phyloP scores from a whole-genome alignment of 2,113 vertebrate species.

The Ariopsis seemanni region DNA sequence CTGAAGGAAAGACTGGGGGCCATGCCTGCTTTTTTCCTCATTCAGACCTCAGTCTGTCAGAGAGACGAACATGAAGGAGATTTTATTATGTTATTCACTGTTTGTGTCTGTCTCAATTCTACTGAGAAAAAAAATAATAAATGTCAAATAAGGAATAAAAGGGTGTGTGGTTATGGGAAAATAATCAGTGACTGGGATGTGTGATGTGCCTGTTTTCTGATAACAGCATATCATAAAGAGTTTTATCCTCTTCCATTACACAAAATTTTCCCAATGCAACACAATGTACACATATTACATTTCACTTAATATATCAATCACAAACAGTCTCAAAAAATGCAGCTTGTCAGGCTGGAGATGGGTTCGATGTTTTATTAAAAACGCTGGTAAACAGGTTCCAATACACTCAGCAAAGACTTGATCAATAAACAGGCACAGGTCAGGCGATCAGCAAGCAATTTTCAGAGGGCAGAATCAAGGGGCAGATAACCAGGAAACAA shows the following conservation, averaged over 20 bases:
- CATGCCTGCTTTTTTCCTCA: conserved; percentile 64
- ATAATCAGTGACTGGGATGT: background rate
- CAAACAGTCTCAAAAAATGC: background rate
- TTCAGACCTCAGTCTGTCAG: conserved; percentile 66
- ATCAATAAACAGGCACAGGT: too few species aligned
- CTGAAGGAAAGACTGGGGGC: conserved; percentile 74
- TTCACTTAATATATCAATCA: background rate
- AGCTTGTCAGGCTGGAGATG: too few species aligned
- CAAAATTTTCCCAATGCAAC: background rate
- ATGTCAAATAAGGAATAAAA: background rate
- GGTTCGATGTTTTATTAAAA: too few species aligned
- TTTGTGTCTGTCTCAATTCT: conserved; percentile 62
- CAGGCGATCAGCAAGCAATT: too few species aligned
- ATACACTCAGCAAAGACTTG: too few species aligned
- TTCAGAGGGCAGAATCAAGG: too few species aligned
- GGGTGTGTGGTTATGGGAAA: background rate
- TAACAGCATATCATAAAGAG: background rate
- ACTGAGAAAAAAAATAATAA: background rate
- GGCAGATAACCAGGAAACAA: too few species aligned
- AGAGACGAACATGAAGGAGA: conserved; percentile 67
- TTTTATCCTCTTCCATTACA: background rate
- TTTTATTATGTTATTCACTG: conserved; percentile 64
- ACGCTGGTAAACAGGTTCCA: too few species aligned
- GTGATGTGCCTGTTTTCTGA: background rate
- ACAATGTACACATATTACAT: background rate